phyloP scores from a whole-genome alignment of 1,140 invertebrate genomes.

The Bombus consobrinus region DNA sequence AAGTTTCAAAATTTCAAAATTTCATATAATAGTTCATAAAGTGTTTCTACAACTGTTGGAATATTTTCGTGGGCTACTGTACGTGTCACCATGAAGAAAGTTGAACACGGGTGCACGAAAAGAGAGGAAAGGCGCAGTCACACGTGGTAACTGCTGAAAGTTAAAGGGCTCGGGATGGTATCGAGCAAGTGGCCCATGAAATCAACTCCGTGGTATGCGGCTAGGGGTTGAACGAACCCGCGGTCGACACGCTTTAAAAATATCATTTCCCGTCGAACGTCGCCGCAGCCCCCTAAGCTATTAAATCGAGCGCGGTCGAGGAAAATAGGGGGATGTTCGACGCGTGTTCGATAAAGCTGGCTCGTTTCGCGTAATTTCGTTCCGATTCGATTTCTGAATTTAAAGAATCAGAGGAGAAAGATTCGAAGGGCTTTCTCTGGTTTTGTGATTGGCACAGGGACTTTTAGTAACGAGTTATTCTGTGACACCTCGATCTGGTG shows the following conservation, averaged over 20 bases:
- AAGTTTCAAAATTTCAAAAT: too few species aligned
- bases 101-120: not conserved
- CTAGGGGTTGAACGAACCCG: not conserved
- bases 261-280: conserved; percentile 11
- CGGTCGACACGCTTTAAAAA: conserved; percentile 22
- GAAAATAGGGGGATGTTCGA: not conserved
- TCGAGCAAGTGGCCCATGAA: conserved; percentile 28
- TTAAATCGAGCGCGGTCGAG: conserved; percentile 5
- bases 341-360: not conserved
- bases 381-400: not conserved
- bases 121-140: too few species aligned
- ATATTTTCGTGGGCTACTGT: not conserved
- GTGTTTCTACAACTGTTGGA: not conserved
- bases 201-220: conserved; percentile 26
- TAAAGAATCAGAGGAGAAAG: not conserved
- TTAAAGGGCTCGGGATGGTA: conserved; percentile 19
- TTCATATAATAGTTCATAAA: not conserved
- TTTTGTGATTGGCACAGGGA: not conserved
- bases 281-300: not conserved
- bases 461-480: not conserved
- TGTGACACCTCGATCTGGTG: too few species aligned
- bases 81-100: not conserved
- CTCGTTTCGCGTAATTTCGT: not conserved
- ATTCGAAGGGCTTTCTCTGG: not conserved
- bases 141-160: conserved; percentile 31